These are phyloP conservation scores for Leptoclinus maculatus DNA, from an alignment of 2,797 vertebrate species.

Conservation along the genomic window DNA sequence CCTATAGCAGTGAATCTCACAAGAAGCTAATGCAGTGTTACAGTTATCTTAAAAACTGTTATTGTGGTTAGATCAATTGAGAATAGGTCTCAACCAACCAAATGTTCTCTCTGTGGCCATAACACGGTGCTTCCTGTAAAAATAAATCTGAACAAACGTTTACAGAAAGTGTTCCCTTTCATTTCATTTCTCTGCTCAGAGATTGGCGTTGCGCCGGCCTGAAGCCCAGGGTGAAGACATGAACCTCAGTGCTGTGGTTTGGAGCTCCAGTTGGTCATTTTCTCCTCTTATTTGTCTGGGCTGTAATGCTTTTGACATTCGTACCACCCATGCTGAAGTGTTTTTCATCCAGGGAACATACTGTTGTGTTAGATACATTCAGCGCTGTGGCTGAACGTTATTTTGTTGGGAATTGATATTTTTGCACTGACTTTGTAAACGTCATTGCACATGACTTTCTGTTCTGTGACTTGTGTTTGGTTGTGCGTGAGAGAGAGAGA, in stretches of 20 bases:
- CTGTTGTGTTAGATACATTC: background rate
- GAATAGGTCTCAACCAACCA: background rate
- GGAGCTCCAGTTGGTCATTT: conserved; percentile 39
- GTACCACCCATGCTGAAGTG: conserved; percentile 38
- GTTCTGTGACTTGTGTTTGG: background rate
- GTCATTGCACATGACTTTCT: background rate
- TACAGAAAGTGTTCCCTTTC: background rate
- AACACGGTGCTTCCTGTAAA: background rate
- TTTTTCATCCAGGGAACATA: background rate
- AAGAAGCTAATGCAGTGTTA: background rate
- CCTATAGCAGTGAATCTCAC: background rate
- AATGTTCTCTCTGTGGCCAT: conserved; percentile 2
- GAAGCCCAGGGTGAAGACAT: conserved; percentile 25
- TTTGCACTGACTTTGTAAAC: background rate
- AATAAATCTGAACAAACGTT: conserved; percentile 23
- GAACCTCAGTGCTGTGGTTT: conserved; percentile 48
- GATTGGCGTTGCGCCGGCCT: conserved; percentile 19
- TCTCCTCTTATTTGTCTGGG: conserved; percentile 29
- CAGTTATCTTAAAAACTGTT: background rate
- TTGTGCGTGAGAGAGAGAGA: background rate
- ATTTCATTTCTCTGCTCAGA: conserved; percentile 25
- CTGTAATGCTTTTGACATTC: conserved; percentile 39
- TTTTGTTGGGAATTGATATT: background rate
- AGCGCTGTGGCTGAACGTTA: background rate
- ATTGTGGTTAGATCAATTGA: conserved; percentile 18